Evolutionary conservation across 2,113 vertebrate species (phyloP), one percentile per base, ranked within the genome.

Genomic region (Macrotus californicus): DNA sequence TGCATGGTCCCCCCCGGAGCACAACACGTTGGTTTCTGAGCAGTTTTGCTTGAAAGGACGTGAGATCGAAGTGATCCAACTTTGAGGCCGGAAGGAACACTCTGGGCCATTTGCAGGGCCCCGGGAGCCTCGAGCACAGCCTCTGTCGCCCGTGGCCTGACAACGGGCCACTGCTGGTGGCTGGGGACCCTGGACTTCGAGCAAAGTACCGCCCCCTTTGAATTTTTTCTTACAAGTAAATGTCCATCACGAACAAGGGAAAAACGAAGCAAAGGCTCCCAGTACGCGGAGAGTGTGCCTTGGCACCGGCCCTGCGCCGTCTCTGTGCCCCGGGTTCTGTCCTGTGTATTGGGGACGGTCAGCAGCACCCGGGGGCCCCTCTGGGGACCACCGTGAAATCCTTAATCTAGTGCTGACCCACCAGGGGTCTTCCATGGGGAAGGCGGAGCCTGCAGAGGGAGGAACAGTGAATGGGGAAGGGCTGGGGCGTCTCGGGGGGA

Each of bases 41-140:
- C 9, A 66, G 31, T 43, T 82, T 36, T 10, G 59, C 79, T 31
- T 64, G 31, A 16, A 12, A 70, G 73, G 3, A 3, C 6, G 56
- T 22, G 3, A 10, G 7, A 39, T 11, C 77, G 66, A 4, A 36
- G 41, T 0, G 13, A 16, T 2, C 11, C 16, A 31, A 3, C n/a
- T 36, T 36, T 22, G 39, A 24, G 36, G 61, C 69, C 52, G 3
- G 14, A 85, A 70, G 46, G 39, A n/a, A 61, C 22, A 1, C 16
- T 24, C 59, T 7, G 3, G 75, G 34, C 46, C 10, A 6, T 22
- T 4, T 6, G 12, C 70, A 4, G 24, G 36, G 18, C 13, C 10
- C 21, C 56, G 8, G 21, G 1, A 8, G 6, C 0, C 1, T 46
- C 0, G 0, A 3, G 36, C 3, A 0, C 0, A 0, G 6, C 52